Conservation (phyloP, 2,797 vertebrate species). For the Coilia nasus region DNA sequence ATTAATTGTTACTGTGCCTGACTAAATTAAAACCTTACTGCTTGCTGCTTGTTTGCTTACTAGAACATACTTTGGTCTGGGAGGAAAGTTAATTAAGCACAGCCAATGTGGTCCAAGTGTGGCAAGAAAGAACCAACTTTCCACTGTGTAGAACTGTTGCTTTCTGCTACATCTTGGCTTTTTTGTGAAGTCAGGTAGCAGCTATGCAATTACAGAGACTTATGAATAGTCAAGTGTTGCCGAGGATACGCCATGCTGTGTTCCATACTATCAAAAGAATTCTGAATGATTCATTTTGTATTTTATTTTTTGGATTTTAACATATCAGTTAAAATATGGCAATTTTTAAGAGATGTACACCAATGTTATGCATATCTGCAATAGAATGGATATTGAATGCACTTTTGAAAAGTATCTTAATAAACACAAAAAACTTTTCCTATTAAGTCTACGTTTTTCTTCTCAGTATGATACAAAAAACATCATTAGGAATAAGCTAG, state of each 20-base stretch:
- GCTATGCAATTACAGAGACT: not conserved
- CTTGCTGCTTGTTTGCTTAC: not conserved
- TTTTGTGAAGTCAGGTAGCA: not conserved
- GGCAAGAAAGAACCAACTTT: not conserved
- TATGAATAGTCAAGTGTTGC: not conserved
- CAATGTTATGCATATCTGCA: not conserved
- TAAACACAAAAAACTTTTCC: not conserved
- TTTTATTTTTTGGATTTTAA: not conserved
- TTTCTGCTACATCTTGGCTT: too few relatives aligned
- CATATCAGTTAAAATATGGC: not conserved
- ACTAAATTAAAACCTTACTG: not conserved
- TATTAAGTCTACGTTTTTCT: not conserved
- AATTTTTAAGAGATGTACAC: not conserved
- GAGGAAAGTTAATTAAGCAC: not conserved
- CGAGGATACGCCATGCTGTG: not conserved
- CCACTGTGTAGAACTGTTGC: too few relatives aligned
- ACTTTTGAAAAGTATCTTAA: not conserved
- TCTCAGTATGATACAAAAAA: not conserved
- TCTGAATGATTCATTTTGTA: not conserved
- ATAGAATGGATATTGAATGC: conserved; percentile 1
- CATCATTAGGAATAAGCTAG: not conserved
- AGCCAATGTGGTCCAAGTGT: not conserved
- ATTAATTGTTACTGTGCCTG: not conserved
- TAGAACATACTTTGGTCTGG: not conserved
- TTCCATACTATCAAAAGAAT: conserved; percentile 9